phyloP scores from a whole-genome alignment of 2,888 invertebrate species.

The Luffia ferchaultella region DNA sequence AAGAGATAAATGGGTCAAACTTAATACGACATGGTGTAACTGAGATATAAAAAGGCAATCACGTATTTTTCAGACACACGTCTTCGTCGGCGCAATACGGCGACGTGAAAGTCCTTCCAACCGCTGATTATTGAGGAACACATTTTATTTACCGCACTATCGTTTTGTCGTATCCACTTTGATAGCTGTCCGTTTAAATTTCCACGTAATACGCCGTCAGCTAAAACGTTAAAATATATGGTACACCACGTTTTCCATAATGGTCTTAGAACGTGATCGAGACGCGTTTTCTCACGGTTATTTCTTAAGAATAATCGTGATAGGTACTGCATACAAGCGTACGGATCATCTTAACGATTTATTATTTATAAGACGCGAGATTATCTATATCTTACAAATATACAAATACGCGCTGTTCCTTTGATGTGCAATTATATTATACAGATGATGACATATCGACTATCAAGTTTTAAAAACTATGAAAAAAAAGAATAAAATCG shows the following conservation, averaged over 20 bases:
- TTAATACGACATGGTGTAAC: too few relatives aligned
- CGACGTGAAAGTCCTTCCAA: constrained; percentile 13
- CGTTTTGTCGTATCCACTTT: too few relatives aligned
- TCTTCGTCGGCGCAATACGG: too few relatives aligned
- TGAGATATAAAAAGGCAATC: too few relatives aligned
- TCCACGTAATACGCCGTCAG: not conserved
- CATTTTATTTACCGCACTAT: constrained; percentile 28
- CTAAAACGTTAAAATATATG: not conserved
- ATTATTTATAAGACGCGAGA: not conserved
- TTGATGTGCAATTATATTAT: too few relatives aligned
- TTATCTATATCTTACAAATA: not conserved
- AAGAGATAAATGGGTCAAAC: too few relatives aligned
- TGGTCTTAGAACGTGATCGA: not conserved
- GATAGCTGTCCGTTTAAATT: not conserved
- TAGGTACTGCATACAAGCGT: not conserved
- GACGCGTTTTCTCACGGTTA: not conserved
- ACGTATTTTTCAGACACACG: too few relatives aligned
- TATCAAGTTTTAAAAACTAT: too few relatives aligned
- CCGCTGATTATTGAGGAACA: constrained; percentile 23
- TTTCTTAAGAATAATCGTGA: not conserved
- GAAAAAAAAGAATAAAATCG: too few relatives aligned
- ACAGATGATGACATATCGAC: too few relatives aligned
- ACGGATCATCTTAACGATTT: not conserved
- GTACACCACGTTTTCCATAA: not conserved
- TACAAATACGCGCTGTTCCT: too few relatives aligned